phyloP scores from a whole-genome alignment of 2,888 invertebrate genomes.

The Hirtodrosophila cameraria region DNA sequence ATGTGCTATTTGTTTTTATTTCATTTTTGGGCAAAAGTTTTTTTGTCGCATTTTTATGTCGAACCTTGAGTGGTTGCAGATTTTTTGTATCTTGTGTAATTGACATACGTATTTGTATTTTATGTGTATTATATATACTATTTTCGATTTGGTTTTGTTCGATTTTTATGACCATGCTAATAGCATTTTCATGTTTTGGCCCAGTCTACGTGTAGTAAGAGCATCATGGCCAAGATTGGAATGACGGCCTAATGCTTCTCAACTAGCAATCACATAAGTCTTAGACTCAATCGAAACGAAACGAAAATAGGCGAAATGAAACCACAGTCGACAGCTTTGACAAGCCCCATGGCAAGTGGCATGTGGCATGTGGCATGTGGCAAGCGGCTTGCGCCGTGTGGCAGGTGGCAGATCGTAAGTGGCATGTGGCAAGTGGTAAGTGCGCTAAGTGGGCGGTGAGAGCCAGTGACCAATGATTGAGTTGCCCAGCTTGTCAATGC shows the following conservation, averaged over 20 bases:
- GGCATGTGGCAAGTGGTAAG: neutral
- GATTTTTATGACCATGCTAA: constrained; percentile 69
- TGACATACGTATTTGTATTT: constrained; percentile 31
- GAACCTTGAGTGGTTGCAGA: constrained; percentile 52
- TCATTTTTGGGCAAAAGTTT: constrained; percentile 21
- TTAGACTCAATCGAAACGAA: constrained; percentile 24
- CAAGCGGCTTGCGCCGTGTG: constrained; percentile 20
- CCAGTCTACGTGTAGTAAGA: too few relatives aligned
- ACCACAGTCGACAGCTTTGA: constrained; percentile 53
- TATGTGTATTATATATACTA: constrained; percentile 19
- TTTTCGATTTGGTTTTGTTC: constrained; percentile 56
- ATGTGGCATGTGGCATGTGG: constrained; percentile 24
- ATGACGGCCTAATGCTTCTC: constrained; percentile 53
- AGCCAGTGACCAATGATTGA: constrained; percentile 29
- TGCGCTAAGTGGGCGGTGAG: constrained; percentile 16
- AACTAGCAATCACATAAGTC: constrained; percentile 23
- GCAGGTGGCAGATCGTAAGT: neutral
- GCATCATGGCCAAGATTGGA: constrained; percentile 49
- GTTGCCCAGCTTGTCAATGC: constrained; percentile 28
- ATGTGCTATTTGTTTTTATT: constrained; percentile 50
- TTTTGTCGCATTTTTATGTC: constrained; percentile 62
- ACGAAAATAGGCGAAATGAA: too few relatives aligned
- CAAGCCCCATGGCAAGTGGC: constrained; percentile 27
- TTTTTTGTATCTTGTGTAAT: constrained; percentile 55
- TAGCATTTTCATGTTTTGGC: constrained; percentile 72